Evolutionary conservation across 64 coral and sea anemone species (phyloP).

Genomic region (Montipora foliosa): DNA sequence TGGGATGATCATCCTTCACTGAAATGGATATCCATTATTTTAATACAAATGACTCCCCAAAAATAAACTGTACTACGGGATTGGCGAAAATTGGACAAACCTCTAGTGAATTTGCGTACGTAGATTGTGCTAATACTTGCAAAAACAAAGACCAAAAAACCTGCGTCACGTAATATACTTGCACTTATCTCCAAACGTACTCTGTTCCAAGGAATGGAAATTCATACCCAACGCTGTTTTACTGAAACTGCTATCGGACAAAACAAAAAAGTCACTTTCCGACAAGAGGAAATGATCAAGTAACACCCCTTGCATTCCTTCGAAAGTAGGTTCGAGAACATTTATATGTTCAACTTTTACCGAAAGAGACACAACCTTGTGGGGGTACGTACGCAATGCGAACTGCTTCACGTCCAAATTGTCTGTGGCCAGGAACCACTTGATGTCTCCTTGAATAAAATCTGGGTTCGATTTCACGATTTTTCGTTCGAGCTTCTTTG

Average conservation of each 20-base stretch:
- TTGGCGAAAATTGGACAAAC: too few relatives aligned
- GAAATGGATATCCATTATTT: too few relatives aligned
- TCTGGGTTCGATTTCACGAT: slow-evolving; percentile 9
- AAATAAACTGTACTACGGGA: too few relatives aligned
- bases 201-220: slow-evolving; percentile 53
- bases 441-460: slow-evolving; percentile 11
- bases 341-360: slow-evolving; percentile 75
- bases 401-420: slow-evolving; percentile 36
- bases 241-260: slow-evolving; percentile 78
- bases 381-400: slow-evolving; percentile 37
- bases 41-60: too few relatives aligned
- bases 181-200: slow-evolving; percentile 68
- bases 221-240: slow-evolving; percentile 70
- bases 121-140: too few relatives aligned
- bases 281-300: slow-evolving; percentile 78
- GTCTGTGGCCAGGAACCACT: slow-evolving; percentile 84
- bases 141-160: neutral
- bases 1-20: too few relatives aligned
- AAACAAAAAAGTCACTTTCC: slow-evolving; percentile 70
- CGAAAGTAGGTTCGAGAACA: slow-evolving; percentile 37
- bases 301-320: slow-evolving; percentile 63
- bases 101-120: too few relatives aligned
- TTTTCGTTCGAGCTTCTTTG: slow-evolving; percentile 12
- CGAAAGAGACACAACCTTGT: slow-evolving; percentile 54
- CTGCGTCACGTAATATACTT: slow-evolving; percentile 22